Conservation (phyloP, 2,888 invertebrate genomes). For the Amiota minor region DNA sequence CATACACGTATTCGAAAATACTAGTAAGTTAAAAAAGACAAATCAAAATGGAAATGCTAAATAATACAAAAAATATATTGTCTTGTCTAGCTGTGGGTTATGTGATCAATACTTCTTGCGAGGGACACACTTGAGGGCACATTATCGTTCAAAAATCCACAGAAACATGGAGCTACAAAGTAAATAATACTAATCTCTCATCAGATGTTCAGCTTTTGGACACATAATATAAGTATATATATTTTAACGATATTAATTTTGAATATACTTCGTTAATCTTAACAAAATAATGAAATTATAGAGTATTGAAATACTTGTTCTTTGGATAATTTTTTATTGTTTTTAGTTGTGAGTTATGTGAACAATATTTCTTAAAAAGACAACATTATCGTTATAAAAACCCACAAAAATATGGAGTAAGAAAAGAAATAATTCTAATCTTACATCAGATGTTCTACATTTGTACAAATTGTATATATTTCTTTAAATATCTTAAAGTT, state of each 20-base stretch:
- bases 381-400: constrained; percentile 56
- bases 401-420: constrained; percentile 37
- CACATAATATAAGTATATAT: no score
- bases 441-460: no score
- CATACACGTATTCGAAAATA: constrained; percentile 9
- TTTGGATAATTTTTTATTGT: no score
- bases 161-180: constrained; percentile 4
- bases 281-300: no score
- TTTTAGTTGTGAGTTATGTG: constrained; percentile 52
- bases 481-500: no score
- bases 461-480: no score
- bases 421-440: no score
- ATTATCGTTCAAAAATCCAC: constrained; percentile 56
- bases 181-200: no score
- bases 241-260: no score
- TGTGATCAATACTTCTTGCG: constrained; percentile 57
- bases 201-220: no score
- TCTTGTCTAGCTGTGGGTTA: constrained; percentile 46
- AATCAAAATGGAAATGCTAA: neutral
- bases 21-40: neutral
- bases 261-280: no score
- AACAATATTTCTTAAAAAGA: constrained; percentile 51
- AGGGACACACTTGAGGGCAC: constrained; percentile 50
- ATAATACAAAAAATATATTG: neutral
- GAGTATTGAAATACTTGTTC: no score